phyloP scores from a whole-genome alignment of 2,888 invertebrate genomes.

The Oconnorella tubifera region DNA sequence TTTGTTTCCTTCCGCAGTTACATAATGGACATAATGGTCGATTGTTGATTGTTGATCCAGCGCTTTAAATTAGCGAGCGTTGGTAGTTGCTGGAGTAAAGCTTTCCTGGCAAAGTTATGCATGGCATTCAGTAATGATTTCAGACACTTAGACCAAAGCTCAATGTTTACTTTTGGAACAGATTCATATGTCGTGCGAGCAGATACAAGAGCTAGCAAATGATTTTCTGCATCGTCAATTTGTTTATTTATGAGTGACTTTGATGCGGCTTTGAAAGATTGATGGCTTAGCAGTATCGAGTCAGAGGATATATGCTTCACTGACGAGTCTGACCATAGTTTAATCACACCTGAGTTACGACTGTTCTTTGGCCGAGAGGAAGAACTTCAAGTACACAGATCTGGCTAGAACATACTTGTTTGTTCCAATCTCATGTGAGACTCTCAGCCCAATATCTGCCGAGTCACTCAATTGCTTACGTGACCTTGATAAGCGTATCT shows the following conservation, averaged over 20 bases:
- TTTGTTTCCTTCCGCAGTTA: no score
- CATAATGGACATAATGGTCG: background rate
- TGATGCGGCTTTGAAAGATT: background rate
- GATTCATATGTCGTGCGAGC: background rate
- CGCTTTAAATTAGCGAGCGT: background rate
- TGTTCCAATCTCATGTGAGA: no score
- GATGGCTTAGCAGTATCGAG: background rate
- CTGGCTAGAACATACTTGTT: no score
- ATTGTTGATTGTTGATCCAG: background rate
- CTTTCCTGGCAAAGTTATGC: background rate
- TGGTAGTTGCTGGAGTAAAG: background rate
- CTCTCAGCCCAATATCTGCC: no score
- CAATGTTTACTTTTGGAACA: background rate
- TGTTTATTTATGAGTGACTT: background rate
- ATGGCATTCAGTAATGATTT: background rate
- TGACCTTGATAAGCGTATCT: no score
- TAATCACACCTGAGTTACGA: background rate
- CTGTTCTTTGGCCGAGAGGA: background rate
- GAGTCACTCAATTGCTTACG: no score
- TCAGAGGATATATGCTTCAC: background rate
- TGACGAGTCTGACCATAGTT: background rate
- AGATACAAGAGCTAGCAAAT: background rate
- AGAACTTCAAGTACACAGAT: no score
- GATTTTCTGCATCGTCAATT: background rate
- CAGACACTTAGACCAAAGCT: background rate